A percentile compares a stretch with the other conserved stretches of the same genome.
phyloP scores from a whole-genome alignment of 2,797 vertebrate species.

The Trematomus bernacchii region DNA sequence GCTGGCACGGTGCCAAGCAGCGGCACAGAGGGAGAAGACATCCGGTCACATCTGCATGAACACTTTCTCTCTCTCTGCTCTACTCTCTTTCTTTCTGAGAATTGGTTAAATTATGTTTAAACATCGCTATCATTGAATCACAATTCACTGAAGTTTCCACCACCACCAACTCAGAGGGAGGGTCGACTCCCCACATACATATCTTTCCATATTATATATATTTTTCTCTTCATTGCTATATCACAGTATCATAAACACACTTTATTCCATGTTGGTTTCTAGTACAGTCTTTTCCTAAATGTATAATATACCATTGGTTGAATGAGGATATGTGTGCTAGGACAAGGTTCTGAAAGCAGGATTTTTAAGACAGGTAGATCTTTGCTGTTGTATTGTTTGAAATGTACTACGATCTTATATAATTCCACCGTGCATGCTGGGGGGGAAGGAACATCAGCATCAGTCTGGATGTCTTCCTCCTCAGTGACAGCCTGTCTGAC shows the following conservation, averaged over 20 bases:
- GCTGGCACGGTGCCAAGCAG: no score
- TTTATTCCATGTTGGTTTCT: no score
- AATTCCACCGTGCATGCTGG: neutral
- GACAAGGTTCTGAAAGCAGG: neutral
- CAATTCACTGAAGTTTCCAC: neutral
- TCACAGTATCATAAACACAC: no score
- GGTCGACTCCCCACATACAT: neutral
- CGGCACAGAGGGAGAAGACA: no score
- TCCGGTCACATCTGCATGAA: neutral
- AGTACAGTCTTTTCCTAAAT: no score
- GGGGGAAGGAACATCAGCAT: slow-evolving; percentile 27
- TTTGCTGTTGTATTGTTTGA: neutral
- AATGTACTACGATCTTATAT: neutral
- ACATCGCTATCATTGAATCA: neutral
- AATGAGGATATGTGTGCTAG: neutral
- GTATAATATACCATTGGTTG: no score
- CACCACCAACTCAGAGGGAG: neutral
- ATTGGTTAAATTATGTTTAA: neutral
- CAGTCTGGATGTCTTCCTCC: slow-evolving; percentile 34
- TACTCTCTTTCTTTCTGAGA: neutral
- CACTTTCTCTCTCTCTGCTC: neutral
- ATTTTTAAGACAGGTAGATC: neutral
- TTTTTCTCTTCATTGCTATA: neutral
- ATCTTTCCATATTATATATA: neutral
- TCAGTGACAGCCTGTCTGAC: slow-evolving; percentile 40